Conservation (phyloP, 2,113 vertebrate genomes). For the Varanus salvator region DNA sequence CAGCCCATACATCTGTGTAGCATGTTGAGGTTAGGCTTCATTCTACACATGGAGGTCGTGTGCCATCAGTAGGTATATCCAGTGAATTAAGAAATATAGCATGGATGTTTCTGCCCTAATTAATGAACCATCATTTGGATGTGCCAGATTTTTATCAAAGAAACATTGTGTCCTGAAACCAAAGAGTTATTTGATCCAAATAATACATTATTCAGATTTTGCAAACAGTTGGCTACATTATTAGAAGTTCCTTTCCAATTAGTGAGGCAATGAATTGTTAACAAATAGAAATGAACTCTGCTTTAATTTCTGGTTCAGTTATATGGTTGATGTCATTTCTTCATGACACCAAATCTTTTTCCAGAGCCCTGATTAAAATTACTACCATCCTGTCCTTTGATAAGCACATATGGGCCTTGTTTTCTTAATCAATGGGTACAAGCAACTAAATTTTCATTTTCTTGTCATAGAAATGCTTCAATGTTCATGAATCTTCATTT, state of each 20-base stretch:
- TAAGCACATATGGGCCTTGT: slow-evolving; percentile 24
- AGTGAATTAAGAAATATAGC: slow-evolving; percentile 46
- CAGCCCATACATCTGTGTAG: slow-evolving; percentile 31
- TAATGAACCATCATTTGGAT: neutral
- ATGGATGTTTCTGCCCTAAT: slow-evolving; percentile 45
- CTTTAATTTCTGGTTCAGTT: slow-evolving; percentile 39
- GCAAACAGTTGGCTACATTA: slow-evolving; percentile 14
- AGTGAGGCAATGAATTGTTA: neutral
- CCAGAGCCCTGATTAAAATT: slow-evolving; percentile 49
- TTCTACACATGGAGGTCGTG: slow-evolving; percentile 52
- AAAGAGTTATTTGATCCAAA: neutral
- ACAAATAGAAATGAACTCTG: slow-evolving; percentile 12
- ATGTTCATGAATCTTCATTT: slow-evolving; percentile 26
- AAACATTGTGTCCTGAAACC: slow-evolving; percentile 28
- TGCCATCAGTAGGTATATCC: slow-evolving; percentile 50
- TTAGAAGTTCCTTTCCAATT: slow-evolving; percentile 37
- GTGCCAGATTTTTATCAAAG: slow-evolving; percentile 26
- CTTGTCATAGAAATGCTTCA: slow-evolving; percentile 35
- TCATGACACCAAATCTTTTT: slow-evolving; percentile 29
- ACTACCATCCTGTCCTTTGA: slow-evolving; percentile 38
- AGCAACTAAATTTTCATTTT: slow-evolving; percentile 46
- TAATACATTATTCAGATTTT: slow-evolving; percentile 22
- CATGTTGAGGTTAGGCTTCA: slow-evolving; percentile 37
- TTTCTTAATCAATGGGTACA: slow-evolving; percentile 48
- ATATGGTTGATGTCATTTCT: slow-evolving; percentile 45